These are phyloP conservation scores for Sebastes alutus DNA, from an alignment of 2,797 vertebrate species.

Conservation along the genomic window DNA sequence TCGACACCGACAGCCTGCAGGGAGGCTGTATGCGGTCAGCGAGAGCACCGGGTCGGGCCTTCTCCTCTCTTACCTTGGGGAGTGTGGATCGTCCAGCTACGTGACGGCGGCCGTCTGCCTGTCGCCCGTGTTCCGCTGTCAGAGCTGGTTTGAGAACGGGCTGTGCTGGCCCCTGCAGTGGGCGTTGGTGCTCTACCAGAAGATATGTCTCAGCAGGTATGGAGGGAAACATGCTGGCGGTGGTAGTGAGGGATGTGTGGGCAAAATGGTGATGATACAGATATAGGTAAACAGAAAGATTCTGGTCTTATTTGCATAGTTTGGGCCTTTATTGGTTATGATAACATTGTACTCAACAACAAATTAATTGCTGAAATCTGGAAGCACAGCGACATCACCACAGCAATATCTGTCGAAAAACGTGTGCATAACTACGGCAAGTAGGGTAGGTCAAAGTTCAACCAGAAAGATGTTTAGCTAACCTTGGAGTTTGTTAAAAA, in stretches of 20 bases:
- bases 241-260: background rate
- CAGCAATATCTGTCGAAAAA: background rate
- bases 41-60: conserved; percentile 88
- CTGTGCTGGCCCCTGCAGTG: conserved; percentile 82
- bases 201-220: conserved; percentile 87
- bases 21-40: conserved; percentile 84
- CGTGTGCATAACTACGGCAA: background rate
- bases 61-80: conserved; percentile 88
- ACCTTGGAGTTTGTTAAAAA: background rate
- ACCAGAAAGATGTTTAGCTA: background rate
- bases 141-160: conserved; percentile 87
- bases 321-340: background rate
- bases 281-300: background rate
- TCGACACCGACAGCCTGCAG: conserved; percentile 82
- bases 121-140: conserved; percentile 86
- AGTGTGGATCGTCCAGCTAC: conserved; percentile 89
- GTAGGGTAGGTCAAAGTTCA: background rate
- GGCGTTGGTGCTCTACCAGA: conserved; percentile 84
- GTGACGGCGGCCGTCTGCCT: conserved; percentile 86
- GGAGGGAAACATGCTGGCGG: background rate
- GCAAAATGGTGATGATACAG: background rate
- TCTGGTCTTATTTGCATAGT: background rate
- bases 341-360: background rate
- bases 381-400: background rate
- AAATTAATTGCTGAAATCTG: background rate